Evolutionary conservation across 2,797 vertebrate genomes (phyloP).

Genomic region (Psittacula derbiana): DNA sequence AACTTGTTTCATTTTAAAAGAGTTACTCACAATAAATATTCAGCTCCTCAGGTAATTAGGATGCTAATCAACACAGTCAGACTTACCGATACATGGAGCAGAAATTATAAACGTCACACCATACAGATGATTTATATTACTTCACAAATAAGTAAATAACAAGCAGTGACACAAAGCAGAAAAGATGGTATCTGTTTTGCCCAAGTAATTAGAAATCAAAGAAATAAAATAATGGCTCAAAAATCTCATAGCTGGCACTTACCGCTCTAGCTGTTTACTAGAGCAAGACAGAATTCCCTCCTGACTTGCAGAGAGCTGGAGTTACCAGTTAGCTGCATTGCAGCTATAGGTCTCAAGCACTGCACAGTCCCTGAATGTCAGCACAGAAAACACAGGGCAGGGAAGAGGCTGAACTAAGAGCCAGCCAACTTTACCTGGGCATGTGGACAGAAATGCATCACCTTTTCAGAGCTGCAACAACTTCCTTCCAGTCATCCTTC

Average conservation of each 20-base stretch:
- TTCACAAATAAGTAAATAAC: neutral
- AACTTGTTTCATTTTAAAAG: neutral
- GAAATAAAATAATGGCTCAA: neutral
- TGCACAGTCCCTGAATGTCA: neutral
- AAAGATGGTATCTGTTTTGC: neutral
- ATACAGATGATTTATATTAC: neutral
- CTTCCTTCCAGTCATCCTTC: neutral
- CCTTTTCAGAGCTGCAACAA: neutral
- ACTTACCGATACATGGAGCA: neutral
- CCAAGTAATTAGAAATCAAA: neutral
- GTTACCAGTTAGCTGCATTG: conserved; percentile 35
- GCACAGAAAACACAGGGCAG: neutral
- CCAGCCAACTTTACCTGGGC: neutral
- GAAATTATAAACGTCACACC: neutral
- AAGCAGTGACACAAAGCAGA: neutral
- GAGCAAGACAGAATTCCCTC: conserved; percentile 3
- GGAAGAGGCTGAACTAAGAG: neutral
- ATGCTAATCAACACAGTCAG: neutral
- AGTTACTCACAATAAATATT: neutral
- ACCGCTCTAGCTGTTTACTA: neutral
- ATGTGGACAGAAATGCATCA: neutral
- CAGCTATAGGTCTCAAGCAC: neutral
- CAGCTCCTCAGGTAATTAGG: neutral
- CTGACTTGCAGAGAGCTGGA: neutral
- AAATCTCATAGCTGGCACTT: neutral